phyloP scores from a whole-genome alignment of 2,888 invertebrate species.

The Eristalinus aeneus region DNA sequence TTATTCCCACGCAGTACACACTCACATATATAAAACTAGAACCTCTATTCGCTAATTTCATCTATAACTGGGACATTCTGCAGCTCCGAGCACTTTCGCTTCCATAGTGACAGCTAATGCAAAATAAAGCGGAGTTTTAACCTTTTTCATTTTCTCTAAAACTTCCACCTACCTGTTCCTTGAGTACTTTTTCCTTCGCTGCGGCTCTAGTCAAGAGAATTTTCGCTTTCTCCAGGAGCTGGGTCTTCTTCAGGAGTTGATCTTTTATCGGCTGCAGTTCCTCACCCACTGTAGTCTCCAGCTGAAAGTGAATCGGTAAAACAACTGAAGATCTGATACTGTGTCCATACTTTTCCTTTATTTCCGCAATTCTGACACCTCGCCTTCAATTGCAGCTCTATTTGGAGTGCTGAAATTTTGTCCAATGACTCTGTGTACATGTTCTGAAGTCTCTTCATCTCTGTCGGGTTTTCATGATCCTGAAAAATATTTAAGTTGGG shows the following conservation, averaged over 20 bases:
- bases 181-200: slow-evolving; percentile 84
- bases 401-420: slow-evolving; percentile 77
- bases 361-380: slow-evolving; percentile 74
- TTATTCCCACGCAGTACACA: slow-evolving; percentile 81
- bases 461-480: slow-evolving; percentile 57
- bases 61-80: slow-evolving; percentile 81
- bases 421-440: slow-evolving; percentile 76
- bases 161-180: slow-evolving; percentile 82
- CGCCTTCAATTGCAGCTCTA: slow-evolving; percentile 75
- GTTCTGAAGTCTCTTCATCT: slow-evolving; percentile 75
- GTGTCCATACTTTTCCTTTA: slow-evolving; percentile 70
- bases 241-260: slow-evolving; percentile 83
- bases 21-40: slow-evolving; percentile 81
- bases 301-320: slow-evolving; percentile 13
- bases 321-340: not conserved
- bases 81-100: slow-evolving; percentile 79
- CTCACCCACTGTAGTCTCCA: slow-evolving; percentile 73
- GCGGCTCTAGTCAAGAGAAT: slow-evolving; percentile 84
- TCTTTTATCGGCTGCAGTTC: slow-evolving; percentile 82
- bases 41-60: slow-evolving; percentile 79
- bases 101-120: slow-evolving; percentile 76
- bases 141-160: not conserved
- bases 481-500: slow-evolving; percentile 8
- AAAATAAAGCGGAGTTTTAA: not conserved
- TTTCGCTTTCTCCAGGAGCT: slow-evolving; percentile 85